Evolutionary conservation across 2,113 vertebrate genomes (phyloP).

Genomic region (Cyprichromis sp.): DNA sequence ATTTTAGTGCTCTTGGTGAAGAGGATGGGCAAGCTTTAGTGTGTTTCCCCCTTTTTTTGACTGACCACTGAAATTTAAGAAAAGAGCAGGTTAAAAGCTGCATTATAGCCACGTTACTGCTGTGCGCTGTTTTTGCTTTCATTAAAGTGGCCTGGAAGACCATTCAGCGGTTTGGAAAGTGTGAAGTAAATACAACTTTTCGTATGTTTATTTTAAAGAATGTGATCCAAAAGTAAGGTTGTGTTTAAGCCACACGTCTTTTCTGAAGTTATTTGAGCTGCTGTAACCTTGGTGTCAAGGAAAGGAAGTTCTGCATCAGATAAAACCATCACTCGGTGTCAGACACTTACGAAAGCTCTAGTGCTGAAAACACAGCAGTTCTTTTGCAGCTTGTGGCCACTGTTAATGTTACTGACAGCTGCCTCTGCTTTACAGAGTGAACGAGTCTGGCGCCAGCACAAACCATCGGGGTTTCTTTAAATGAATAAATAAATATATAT

Average conservation of each 20-base stretch:
- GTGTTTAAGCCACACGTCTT: not conserved
- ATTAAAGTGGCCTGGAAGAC: not conserved
- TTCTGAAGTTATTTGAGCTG: not conserved
- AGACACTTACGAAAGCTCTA: not conserved
- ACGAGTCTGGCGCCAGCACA: not conserved
- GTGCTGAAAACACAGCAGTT: not conserved
- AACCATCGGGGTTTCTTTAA: not conserved
- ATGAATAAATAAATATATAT: not conserved
- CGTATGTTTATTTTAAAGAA: not conserved
- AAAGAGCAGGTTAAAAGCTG: not conserved
- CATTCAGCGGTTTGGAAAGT: not conserved
- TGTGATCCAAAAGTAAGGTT: not conserved
- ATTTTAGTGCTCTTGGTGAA: slow-evolving; percentile 2
- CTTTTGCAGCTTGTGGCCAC: not conserved
- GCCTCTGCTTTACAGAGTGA: slow-evolving; percentile 20
- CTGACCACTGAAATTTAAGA: slow-evolving; percentile 1
- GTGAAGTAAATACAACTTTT: not conserved
- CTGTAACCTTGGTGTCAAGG: not conserved
- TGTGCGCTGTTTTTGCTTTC: not conserved
- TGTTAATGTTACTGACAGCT: slow-evolving; percentile 34
- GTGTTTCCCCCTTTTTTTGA: not conserved
- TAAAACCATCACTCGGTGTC: slow-evolving; percentile 17
- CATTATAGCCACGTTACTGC: not conserved
- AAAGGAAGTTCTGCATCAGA: not conserved
- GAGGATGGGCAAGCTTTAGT: not conserved